Percentiles rank a stretch among this genome's conserved stretches.
Evolutionary conservation across 1,140 invertebrate species (phyloP).

Genomic region (Drosophila nebulosa): DNA sequence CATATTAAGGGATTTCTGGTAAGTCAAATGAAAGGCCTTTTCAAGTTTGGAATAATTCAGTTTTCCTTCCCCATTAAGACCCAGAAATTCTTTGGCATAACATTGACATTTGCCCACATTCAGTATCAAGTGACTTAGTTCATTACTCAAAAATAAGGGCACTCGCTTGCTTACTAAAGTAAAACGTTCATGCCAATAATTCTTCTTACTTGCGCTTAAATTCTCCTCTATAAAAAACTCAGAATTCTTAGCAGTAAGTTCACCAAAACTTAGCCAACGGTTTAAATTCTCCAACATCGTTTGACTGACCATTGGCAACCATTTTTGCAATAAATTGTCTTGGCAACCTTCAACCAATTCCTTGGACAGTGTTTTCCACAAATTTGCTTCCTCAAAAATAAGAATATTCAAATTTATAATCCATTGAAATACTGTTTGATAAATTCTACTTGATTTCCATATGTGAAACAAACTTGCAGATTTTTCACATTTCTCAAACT

Average conservation of each 20-base stretch:
- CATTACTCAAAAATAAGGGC: conserved; percentile 5
- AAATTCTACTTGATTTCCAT: not conserved
- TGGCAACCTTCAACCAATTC: conserved; percentile 1
- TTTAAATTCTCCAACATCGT: conserved; percentile 3
- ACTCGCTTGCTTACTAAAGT: not conserved
- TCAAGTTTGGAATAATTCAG: not conserved
- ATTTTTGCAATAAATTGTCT: conserved; percentile 8
- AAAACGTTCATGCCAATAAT: conserved; percentile 31
- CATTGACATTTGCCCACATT: conserved; percentile 13
- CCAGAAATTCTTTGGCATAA: conserved; percentile 3
- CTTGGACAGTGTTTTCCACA: conserved; percentile 15
- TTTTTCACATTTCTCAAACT: not conserved
- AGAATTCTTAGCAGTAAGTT: not conserved
- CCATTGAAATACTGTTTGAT: conserved; percentile 17
- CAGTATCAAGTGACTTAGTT: conserved; percentile 7
- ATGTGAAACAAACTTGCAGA: conserved; percentile 7
- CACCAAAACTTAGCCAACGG: conserved; percentile 27
- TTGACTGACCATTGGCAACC: conserved; percentile 17
- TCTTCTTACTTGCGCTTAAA: not conserved
- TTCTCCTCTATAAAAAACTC: conserved; percentile 27
- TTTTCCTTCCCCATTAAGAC: not conserved
- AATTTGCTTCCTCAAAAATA: not conserved
- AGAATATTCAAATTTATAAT: conserved; percentile 3
- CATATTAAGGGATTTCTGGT: not conserved
- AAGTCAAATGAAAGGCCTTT: not conserved